Conservation (phyloP, 2,888 invertebrate genomes). For the Erpobdella octoculata region DNA sequence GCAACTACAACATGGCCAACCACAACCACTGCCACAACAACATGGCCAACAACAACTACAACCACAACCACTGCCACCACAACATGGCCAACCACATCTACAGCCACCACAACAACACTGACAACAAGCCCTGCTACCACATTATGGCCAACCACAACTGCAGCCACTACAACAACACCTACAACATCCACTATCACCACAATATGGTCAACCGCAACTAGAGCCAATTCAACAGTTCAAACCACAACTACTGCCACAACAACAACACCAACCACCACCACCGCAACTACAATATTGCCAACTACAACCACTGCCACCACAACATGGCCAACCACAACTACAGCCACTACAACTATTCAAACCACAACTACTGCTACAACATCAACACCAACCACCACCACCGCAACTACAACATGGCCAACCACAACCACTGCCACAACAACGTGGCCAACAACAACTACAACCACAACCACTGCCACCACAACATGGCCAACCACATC, state of each 20-base stretch:
- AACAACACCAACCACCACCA: neutral
- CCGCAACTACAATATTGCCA: no score
- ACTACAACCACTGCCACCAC: conserved; percentile 14
- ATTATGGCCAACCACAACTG: neutral
- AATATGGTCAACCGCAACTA: no score
- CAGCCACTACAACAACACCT: neutral
- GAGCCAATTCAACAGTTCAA: neutral
- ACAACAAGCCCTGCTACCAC: neutral
- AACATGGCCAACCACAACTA: conserved; percentile 7
- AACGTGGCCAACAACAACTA: neutral
- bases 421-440: neutral
- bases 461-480: conserved; percentile 5
- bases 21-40: conserved; percentile 13
- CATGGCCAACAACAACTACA: conserved; percentile 15
- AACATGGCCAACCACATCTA: neutral
- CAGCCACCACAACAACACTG: neutral
- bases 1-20: conserved; percentile 2
- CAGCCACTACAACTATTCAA: neutral
- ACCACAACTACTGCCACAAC: neutral
- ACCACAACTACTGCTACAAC: neutral
- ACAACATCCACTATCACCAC: no score
- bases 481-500: conserved; percentile 10
- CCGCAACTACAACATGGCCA: conserved; percentile 9
- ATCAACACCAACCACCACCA: neutral
- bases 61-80: no score